A percentile compares a stretch with the other conserved stretches of the same genome.
phyloP scores from a whole-genome alignment of 2,888 invertebrate genomes.

The Drosophila meridionalis region DNA sequence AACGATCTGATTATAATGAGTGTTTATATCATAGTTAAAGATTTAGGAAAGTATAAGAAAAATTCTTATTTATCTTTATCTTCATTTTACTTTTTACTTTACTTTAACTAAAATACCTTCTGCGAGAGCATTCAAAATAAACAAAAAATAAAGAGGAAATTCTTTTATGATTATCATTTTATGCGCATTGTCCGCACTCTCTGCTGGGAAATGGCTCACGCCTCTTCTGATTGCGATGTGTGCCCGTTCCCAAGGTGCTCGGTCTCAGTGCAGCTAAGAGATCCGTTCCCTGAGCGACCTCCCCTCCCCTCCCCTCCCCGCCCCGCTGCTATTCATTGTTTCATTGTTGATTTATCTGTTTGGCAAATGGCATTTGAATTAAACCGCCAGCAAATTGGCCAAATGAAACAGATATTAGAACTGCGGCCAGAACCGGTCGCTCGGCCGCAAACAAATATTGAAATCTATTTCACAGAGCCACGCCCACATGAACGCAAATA shows the following conservation, averaged over 20 bases:
- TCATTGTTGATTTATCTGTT: constrained; percentile 37
- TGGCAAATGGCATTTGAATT: constrained; percentile 34
- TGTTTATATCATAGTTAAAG: too few relatives aligned
- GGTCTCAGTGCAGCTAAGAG: constrained; percentile 24
- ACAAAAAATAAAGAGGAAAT: constrained; percentile 4
- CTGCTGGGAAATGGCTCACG: constrained; percentile 44
- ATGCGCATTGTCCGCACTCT: constrained; percentile 35
- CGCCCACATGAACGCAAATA: constrained; percentile 29
- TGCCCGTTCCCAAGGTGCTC: constrained; percentile 57
- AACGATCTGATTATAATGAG: too few relatives aligned
- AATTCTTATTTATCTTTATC: too few relatives aligned
- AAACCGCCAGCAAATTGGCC: constrained; percentile 22
- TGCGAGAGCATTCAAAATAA: neutral
- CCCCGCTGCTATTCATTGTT: neutral
- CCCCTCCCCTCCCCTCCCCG: neutral
- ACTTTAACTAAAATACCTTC: neutral
- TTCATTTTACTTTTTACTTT: too few relatives aligned
- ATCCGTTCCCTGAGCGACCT: constrained; percentile 7
- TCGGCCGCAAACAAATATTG: constrained; percentile 15
- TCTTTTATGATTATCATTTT: constrained; percentile 13
- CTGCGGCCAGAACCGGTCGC: constrained; percentile 5
- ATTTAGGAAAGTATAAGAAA: too few relatives aligned
- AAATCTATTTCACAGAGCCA: constrained; percentile 1
- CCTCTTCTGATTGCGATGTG: constrained; percentile 53
- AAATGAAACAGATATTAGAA: constrained; percentile 30